Evolutionary conservation across 2,113 vertebrate species (phyloP).

Genomic region (Stigmatopora nigra): DNA sequence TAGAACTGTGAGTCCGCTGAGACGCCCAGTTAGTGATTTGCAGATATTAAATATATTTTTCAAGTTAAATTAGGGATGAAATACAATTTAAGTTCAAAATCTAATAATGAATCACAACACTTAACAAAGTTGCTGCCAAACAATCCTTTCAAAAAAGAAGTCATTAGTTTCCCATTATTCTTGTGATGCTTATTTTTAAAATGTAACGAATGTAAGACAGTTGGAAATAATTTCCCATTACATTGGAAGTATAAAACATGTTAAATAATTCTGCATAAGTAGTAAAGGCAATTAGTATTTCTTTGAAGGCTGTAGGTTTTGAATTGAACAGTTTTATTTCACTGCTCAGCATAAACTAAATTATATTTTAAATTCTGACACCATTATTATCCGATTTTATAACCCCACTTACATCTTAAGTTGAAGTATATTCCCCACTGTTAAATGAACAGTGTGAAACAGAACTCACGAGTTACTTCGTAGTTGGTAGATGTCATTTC

Average conservation of each 20-base stretch:
- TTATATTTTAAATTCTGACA: slow-evolving; percentile 15
- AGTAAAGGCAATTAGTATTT: slow-evolving; percentile 55
- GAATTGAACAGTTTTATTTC: slow-evolving; percentile 29
- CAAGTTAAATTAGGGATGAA: background rate
- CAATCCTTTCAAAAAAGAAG: background rate
- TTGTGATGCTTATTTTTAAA: background rate
- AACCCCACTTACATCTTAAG: slow-evolving; percentile 28
- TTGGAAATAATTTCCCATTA: slow-evolving; percentile 17
- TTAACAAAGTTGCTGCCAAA: background rate
- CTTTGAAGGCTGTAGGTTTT: slow-evolving; percentile 46
- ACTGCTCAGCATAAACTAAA: slow-evolving; percentile 43
- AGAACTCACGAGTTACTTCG: background rate
- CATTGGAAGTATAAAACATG: slow-evolving; percentile 54
- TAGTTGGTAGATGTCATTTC: slow-evolving; percentile 2
- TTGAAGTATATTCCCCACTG: slow-evolving; percentile 7
- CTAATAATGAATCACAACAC: background rate
- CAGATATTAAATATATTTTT: background rate
- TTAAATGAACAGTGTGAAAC: slow-evolving; percentile 3
- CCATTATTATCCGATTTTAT: slow-evolving; percentile 30
- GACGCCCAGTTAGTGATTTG: no score
- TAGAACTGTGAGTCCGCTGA: no score
- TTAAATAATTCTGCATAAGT: slow-evolving; percentile 51
- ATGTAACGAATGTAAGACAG: slow-evolving; percentile 5
- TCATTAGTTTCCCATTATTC: background rate
- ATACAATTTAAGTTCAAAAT: background rate